A percentile compares a stretch with the other conserved stretches of the same genome.
Conservation (phyloP, 2,797 vertebrate genomes). For the Erpetoichthys calabaricus region DNA sequence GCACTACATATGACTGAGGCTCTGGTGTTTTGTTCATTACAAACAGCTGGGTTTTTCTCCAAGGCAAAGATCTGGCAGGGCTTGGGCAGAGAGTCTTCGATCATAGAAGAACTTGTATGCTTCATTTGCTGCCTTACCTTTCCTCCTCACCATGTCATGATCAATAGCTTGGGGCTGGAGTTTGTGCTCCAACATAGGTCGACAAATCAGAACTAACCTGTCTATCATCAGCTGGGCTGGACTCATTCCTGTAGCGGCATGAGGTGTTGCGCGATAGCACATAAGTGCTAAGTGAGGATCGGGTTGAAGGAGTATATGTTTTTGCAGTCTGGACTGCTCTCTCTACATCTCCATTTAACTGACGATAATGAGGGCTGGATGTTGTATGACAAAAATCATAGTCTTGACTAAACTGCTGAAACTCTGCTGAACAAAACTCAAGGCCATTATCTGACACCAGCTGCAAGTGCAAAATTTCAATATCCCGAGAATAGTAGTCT, state of each 20-base stretch:
- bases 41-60: too few relatives aligned
- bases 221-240: neutral
- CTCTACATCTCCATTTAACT: too few relatives aligned
- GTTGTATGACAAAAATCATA: too few relatives aligned
- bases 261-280: slow-evolving; percentile 4
- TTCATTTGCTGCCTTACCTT: neutral
- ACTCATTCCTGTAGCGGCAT: neutral
- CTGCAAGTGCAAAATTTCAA: neutral
- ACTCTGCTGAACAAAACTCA: neutral
- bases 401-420: too few relatives aligned
- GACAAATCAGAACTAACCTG: too few relatives aligned
- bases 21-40: too few relatives aligned
- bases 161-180: neutral
- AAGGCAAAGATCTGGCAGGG: neutral
- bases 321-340: too few relatives aligned
- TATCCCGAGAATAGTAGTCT: neutral
- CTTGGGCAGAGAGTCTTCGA: neutral
- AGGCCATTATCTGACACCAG: neutral
- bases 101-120: neutral
- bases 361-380: too few relatives aligned
- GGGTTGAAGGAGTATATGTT: neutral
- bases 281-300: neutral
- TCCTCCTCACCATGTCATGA: neutral
- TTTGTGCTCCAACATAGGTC: neutral
- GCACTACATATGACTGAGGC: too few relatives aligned